Evolutionary conservation across 2,888 invertebrate species (phyloP).

Genomic region (Ischnus inquisitorius): DNA sequence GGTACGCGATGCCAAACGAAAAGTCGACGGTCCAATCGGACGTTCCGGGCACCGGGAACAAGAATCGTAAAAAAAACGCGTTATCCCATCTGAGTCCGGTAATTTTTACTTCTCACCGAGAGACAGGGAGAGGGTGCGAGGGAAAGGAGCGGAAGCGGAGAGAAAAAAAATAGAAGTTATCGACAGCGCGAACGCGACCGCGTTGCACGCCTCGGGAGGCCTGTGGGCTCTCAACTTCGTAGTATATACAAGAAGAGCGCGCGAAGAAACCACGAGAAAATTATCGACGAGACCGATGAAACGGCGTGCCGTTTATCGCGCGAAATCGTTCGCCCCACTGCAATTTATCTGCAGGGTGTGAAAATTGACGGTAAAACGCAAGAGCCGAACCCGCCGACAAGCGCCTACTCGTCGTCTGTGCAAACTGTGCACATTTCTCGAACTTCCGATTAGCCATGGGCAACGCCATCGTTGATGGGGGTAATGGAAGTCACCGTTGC

Average conservation of each 20-base stretch:
- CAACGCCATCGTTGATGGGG: too few species aligned
- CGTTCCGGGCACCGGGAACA: constrained; percentile 42
- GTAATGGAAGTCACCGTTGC: too few species aligned
- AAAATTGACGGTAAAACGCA: constrained; percentile 70
- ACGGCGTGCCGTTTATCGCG: constrained; percentile 74
- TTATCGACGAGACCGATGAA: constrained; percentile 72
- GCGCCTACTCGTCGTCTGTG: constrained; percentile 20
- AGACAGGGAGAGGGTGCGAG: constrained; percentile 72
- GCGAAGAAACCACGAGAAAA: constrained; percentile 61
- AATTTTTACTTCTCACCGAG: constrained; percentile 70
- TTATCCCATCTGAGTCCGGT: constrained; percentile 61
- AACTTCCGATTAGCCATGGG: constrained; percentile 17
- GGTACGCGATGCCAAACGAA: constrained; percentile 25
- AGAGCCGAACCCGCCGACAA: constrained; percentile 34
- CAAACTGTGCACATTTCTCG: constrained; percentile 2
- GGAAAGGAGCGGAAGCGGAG: constrained; percentile 56
- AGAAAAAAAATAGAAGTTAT: constrained; percentile 43
- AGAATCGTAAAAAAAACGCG: constrained; percentile 70
- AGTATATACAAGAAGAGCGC: constrained; percentile 14
- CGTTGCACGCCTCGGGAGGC: constrained; percentile 47
- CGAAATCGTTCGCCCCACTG: constrained; percentile 70
- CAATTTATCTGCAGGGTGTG: constrained; percentile 68
- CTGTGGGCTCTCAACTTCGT: constrained; percentile 24
- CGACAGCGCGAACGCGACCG: constrained; percentile 44
- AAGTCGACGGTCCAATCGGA: constrained; percentile 31